phyloP scores from a whole-genome alignment of 2,888 invertebrate species.

The Orthosia gracilis region DNA sequence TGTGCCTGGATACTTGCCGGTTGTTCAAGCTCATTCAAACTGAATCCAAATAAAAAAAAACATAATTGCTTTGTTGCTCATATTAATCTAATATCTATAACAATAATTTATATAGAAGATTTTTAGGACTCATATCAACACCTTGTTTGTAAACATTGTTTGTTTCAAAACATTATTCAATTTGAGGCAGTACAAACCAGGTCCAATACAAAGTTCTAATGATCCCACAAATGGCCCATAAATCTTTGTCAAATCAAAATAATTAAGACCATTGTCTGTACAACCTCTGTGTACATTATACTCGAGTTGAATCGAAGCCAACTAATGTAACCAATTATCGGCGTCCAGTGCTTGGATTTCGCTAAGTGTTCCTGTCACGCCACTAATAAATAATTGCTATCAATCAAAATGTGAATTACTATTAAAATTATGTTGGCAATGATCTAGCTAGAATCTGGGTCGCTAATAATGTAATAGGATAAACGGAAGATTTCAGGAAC shows the following conservation, averaged over 20 bases:
- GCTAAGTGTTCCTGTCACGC: conserved; percentile 38
- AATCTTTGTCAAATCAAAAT: conserved; percentile 41
- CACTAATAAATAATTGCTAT: conserved; percentile 55
- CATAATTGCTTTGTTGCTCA: too few relatives aligned
- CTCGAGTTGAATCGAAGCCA: conserved; percentile 59
- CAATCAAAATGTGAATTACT: conserved; percentile 48
- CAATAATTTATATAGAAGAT: background rate
- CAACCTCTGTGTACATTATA: conserved; percentile 28
- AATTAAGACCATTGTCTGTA: conserved; percentile 31
- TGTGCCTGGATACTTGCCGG: too few relatives aligned
- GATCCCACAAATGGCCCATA: conserved; percentile 38
- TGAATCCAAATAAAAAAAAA: background rate
- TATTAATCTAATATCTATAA: too few relatives aligned
- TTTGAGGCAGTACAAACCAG: conserved; percentile 23
- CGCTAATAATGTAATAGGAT: conserved; percentile 8
- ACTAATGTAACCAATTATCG: conserved; percentile 59
- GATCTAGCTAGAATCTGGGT: conserved; percentile 15
- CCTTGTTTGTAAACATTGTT: background rate
- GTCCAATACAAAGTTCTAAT: conserved; percentile 24
- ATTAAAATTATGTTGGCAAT: conserved; percentile 51
- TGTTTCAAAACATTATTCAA: background rate
- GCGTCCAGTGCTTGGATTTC: conserved; percentile 40
- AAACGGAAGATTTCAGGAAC: conserved; percentile 27
- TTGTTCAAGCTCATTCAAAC: background rate
- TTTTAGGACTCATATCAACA: background rate